Evolutionary conservation across 2,113 vertebrate genomes (phyloP), one percentile per base, ranked within the genome.

Genomic region (Macaca fascicularis): DNA sequence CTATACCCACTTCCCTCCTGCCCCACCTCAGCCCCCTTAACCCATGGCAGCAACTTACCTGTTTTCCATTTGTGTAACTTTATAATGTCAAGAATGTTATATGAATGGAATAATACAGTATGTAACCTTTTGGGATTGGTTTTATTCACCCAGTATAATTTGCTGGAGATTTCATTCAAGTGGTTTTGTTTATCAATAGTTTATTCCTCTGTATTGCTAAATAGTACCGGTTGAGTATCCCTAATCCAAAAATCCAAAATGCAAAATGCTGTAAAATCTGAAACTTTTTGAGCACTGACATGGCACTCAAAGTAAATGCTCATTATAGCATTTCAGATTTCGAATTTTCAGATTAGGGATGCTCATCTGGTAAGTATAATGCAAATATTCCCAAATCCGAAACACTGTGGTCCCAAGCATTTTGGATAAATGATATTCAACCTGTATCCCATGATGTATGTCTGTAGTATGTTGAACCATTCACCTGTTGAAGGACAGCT

Each of bases 1-100:
- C n/a, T 69, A 48, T 1, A 45, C 43, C 25, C 79, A 57, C 61
- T 67, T 89, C 23, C 27, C 38, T 72, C 10, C 25, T 27, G 32
- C 83, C 23, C 40, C 35, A 38, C 9, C 32, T 82, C 78, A 61
- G 8, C 70, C 52, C 35, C 14, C 6, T 89, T 85, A 84, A 81
- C 23, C 67, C 35, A 52, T 43, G 67, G 55, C 48, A 92, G 27
- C 78, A 50, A 35, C n/a, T 88, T 74, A 79, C 52, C 48, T 86
- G 52, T 74, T 93, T n/a, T 97, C 75, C 30, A n/a, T 91, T 61
- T 85, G 35, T 93, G 3, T 52, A 74, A 72, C 74, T 91, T 81
- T 35, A 59, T 85, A 43, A 89, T 95, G 80, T 89, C 93, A 90
- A 57, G 25, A 80, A 64, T 80, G 61, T 64, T 84, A 55, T 43